phyloP scores from a whole-genome alignment of 2,797 vertebrate species.

The Pantherophis alleghaniensis region DNA sequence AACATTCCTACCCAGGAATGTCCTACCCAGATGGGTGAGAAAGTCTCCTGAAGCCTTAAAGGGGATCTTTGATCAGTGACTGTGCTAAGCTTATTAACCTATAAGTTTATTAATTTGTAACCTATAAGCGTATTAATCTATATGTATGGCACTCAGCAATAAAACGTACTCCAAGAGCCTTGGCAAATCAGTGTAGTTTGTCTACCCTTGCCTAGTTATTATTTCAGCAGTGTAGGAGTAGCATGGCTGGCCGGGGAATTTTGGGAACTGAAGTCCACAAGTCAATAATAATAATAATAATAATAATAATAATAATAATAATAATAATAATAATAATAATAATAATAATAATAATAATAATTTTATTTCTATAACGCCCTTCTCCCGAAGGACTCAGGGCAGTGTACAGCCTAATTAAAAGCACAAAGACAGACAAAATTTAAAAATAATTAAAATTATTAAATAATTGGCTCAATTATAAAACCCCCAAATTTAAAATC shows the following conservation, averaged over 20 bases:
- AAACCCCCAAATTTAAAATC: no score
- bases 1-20: background rate
- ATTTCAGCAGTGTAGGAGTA: background rate
- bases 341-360: no score
- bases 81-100: background rate
- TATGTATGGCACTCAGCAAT: background rate
- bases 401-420: no score
- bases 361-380: no score
- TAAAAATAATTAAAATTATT: no score
- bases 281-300: no score
- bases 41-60: background rate
- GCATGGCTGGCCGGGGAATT: background rate
- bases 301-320: no score
- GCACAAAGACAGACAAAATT: no score
- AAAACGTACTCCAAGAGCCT: background rate
- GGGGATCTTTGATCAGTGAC: background rate
- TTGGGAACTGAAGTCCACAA: background rate
- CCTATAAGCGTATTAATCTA: background rate
- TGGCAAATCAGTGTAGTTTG: background rate
- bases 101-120: background rate
- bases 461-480: no score
- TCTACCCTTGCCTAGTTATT: background rate
- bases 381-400: no score
- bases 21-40: background rate
- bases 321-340: no score